Evolutionary conservation across 2,888 invertebrate genomes (phyloP).

Genomic region (Teinopalpus imperialis): DNA sequence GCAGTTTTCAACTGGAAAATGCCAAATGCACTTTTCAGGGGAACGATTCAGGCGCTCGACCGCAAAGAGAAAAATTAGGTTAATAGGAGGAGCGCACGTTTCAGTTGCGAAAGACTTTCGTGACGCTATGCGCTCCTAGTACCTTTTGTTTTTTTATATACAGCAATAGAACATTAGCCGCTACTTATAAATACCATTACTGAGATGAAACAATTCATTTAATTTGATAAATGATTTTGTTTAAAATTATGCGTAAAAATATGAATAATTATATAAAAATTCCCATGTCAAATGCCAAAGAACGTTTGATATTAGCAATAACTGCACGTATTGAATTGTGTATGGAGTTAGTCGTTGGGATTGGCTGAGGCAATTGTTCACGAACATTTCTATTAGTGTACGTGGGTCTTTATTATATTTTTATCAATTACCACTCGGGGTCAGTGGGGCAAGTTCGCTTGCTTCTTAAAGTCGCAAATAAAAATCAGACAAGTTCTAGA

Average conservation of each 20-base stretch:
- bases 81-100: constrained; percentile 32
- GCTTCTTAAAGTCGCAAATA: constrained; percentile 69
- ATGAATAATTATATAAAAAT: too few species aligned
- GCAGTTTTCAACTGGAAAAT: constrained; percentile 74
- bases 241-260: too few species aligned
- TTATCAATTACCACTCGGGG: constrained; percentile 62
- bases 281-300: background rate
- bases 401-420: constrained; percentile 63
- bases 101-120: constrained; percentile 9
- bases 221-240: too few species aligned
- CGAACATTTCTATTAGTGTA: constrained; percentile 55
- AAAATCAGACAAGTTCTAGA: constrained; percentile 77
- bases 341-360: constrained; percentile 2
- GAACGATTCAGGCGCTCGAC: constrained; percentile 28
- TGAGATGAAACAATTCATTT: too few species aligned
- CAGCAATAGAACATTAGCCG: too few species aligned
- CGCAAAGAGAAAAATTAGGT: constrained; percentile 37
- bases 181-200: too few species aligned
- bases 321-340: constrained; percentile 11
- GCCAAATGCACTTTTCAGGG: constrained; percentile 59
- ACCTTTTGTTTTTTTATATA: too few species aligned
- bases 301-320: background rate
- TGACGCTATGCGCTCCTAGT: background rate
- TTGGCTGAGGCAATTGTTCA: constrained; percentile 47
- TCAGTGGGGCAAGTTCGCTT: constrained; percentile 77